Percentiles rank a stretch among this genome's conserved stretches.
Conservation (phyloP, 2,888 invertebrate species). For the Trypoxylon attenuatum region DNA sequence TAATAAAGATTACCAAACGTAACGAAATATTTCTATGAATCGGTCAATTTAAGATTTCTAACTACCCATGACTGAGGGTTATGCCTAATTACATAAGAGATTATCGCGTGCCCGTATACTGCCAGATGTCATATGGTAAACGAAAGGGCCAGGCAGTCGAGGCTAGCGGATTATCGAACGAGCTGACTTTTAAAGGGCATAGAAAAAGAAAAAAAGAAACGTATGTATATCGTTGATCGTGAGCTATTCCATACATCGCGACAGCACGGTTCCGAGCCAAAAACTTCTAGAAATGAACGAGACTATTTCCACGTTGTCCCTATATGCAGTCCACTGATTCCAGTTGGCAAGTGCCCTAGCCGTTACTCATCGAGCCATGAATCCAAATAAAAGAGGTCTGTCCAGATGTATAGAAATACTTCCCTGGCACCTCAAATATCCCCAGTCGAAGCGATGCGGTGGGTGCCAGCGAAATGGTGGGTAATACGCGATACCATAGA, state of each 20-base stretch:
- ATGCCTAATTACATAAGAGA: conserved; percentile 14
- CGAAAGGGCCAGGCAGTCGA: background rate
- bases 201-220: background rate
- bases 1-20: too few relatives aligned
- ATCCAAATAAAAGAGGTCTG: too few relatives aligned
- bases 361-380: background rate
- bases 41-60: too few relatives aligned
- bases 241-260: background rate
- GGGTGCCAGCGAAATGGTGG: too few relatives aligned
- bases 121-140: conserved; percentile 12
- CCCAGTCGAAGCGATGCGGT: too few relatives aligned
- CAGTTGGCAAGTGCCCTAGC: background rate
- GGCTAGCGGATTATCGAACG: background rate
- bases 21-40: too few relatives aligned
- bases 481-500: too few relatives aligned
- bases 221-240: background rate
- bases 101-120: conserved; percentile 9
- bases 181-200: too few relatives aligned
- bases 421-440: too few relatives aligned
- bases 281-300: background rate
- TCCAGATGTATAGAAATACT: too few relatives aligned
- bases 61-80: too few relatives aligned
- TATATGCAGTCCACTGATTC: background rate
- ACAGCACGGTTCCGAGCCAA: background rate
- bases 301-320: background rate